Evolutionary conservation across 2,797 vertebrate species (phyloP), one percentile per base, ranked within the genome.

Genomic region (Sebastes iracundus): DNA sequence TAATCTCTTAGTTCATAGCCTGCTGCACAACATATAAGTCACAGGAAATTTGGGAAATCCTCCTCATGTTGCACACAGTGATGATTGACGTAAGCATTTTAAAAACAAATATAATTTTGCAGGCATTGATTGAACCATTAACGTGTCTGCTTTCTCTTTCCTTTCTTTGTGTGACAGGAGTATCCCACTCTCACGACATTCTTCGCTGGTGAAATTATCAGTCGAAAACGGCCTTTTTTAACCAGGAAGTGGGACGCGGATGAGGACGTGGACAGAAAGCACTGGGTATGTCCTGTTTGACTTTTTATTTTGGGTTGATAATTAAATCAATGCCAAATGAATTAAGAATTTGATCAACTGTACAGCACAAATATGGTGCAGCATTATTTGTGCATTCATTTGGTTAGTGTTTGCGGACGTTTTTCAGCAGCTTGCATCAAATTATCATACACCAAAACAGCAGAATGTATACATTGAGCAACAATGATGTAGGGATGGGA

Each of bases 171-270:
- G 18, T 42, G 72, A 12, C 87, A 99, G 98, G 97, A 99, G 84
- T 99, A 98, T 92, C 98, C 98, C 6, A 98, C 97, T 55, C 97
- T 99, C 87, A 99, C 98, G 3, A 99, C 99, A 0, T 99, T 99
- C 93, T 99, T 99, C 74, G 98, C 97, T 83, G 99, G 99, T 2
- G 99, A 99, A 94, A 99, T 99, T 84, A 99, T 99, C 93, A 99
- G 98, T 93, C 96, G 91, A 79, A 99, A 98, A 68, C 96, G 97
- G 52, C 98, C 98, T 4, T 99, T 99, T 95, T 94, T 99, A 91
- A 99, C 99, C 0, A 96, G 99, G 70, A 99, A 99, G 89, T 99
- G 99, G 99, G 99, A 99, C 5, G 98, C 99, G 0, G 99, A 99
- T 3, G 99, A 99, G 84, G 99, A 99, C 1, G 98, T 99, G 76